phyloP scores from a whole-genome alignment of 2,797 vertebrate species.

The Pempheris klunzingeri region DNA sequence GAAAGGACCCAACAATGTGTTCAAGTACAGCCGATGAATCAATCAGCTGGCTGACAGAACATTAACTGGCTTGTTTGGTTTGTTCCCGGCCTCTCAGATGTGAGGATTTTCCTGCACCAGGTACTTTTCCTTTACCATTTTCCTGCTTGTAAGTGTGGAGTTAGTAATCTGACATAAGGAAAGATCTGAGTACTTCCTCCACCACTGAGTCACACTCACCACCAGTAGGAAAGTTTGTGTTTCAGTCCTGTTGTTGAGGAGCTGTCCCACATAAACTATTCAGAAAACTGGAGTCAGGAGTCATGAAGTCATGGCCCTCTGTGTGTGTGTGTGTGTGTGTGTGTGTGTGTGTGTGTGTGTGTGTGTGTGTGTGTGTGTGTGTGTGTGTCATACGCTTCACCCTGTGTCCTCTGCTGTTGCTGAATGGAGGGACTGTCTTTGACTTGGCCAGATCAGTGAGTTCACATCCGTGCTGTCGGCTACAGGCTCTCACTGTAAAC shows the following conservation, averaged over 20 bases:
- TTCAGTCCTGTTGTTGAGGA: not conserved
- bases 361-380: not conserved
- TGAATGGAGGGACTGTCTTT: conserved; percentile 69
- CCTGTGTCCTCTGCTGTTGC: conserved; percentile 34
- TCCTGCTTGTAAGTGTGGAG: too few relatives aligned
- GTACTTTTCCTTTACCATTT: too few relatives aligned
- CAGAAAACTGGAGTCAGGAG: conserved; percentile 46
- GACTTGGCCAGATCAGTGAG: conserved; percentile 51
- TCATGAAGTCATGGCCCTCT: conserved; percentile 38
- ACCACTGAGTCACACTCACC: too few relatives aligned
- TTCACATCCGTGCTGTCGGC: conserved; percentile 54
- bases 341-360: not conserved
- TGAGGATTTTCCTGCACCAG: too few relatives aligned
- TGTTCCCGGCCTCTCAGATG: too few relatives aligned
- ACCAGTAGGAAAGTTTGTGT: not conserved
- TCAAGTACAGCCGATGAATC: too few relatives aligned
- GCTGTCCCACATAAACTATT: conserved; percentile 16
- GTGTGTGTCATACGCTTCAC: conserved; percentile 46
- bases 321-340: not conserved
- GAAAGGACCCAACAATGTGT: too few relatives aligned
- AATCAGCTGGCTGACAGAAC: too few relatives aligned
- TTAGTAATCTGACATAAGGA: too few relatives aligned
- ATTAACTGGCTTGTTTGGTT: too few relatives aligned
- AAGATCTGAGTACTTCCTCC: too few relatives aligned
- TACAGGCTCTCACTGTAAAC: conserved; percentile 52